These are phyloP conservation scores for Orestias chungarensis DNA, from an alignment of 2,797 vertebrate species.

Conservation along the genomic window DNA sequence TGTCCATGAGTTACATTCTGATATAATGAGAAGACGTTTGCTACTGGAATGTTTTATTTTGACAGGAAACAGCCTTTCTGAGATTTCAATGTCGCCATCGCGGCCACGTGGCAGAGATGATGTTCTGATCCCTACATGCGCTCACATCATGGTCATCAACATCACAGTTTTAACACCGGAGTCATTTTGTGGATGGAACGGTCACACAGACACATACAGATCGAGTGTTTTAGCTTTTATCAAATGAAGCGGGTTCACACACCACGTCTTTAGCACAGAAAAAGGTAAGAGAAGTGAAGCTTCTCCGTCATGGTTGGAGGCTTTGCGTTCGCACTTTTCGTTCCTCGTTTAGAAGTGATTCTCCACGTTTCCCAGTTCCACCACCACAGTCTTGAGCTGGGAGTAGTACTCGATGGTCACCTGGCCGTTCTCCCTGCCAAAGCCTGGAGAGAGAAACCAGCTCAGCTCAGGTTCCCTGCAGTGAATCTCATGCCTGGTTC, in stretches of 20 bases:
- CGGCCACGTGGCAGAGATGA: background rate
- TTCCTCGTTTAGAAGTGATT: slow-evolving; percentile 83
- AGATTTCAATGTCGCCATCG: background rate
- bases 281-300: background rate
- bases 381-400: slow-evolving; percentile 93
- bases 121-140: background rate
- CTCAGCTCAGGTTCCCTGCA: background rate
- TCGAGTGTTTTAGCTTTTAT: background rate
- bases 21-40: background rate
- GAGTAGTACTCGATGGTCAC: slow-evolving; percentile 93
- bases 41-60: background rate
- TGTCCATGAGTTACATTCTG: background rate
- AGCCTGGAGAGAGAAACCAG: slow-evolving; percentile 77
- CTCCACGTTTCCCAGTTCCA: slow-evolving; percentile 95
- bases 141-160: background rate
- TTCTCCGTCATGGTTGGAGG: background rate
- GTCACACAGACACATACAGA: background rate
- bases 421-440: slow-evolving; percentile 93
- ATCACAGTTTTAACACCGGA: background rate
- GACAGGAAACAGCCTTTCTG: background rate
- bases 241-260: background rate
- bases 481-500: background rate
- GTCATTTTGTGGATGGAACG: background rate
- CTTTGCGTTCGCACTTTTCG: background rate
- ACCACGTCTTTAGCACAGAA: background rate